These are phyloP conservation scores for Sphecodes monilicornis DNA, from an alignment of 2,888 invertebrate species.

Conservation along the genomic window DNA sequence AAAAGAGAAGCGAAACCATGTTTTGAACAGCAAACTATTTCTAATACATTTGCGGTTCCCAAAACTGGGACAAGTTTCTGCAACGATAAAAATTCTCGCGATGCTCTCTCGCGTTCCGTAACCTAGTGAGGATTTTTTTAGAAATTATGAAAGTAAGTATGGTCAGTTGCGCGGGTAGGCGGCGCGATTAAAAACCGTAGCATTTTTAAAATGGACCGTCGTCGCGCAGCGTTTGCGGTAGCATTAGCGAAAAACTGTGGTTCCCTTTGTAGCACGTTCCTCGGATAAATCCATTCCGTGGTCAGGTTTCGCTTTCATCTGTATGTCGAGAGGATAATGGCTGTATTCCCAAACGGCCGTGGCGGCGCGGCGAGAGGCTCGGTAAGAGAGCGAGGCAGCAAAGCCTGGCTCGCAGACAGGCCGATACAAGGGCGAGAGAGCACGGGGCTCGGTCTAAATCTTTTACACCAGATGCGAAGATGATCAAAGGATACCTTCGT, in stretches of 20 bases:
- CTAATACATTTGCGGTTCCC: background rate
- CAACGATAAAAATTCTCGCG: background rate
- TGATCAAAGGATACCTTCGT: slow-evolving; percentile 71
- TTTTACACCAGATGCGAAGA: slow-evolving; percentile 72
- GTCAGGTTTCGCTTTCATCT: slow-evolving; percentile 83
- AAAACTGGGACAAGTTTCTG: background rate
- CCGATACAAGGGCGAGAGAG: slow-evolving; percentile 50
- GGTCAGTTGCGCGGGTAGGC: background rate
- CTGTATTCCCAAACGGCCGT: slow-evolving; percentile 81
- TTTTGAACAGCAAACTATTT: background rate
- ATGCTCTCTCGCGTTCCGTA: background rate
- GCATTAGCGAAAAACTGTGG: slow-evolving; percentile 73
- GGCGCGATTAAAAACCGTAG: slow-evolving; percentile 52
- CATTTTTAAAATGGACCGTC: slow-evolving; percentile 46
- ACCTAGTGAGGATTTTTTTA: background rate
- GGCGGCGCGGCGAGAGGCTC: slow-evolving; percentile 52
- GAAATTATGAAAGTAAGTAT: background rate
- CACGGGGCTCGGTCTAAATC: slow-evolving; percentile 63
- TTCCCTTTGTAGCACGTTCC: slow-evolving; percentile 71
- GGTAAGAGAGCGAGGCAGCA: slow-evolving; percentile 49
- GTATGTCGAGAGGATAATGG: slow-evolving; percentile 80
- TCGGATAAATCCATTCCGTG: slow-evolving; percentile 80
- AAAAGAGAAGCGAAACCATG: background rate
- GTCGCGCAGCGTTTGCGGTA: slow-evolving; percentile 57
- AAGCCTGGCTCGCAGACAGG: slow-evolving; percentile 43